Evolutionary conservation across 2,797 vertebrate genomes (phyloP).

Genomic region (Pelodytes ibericus): DNA sequence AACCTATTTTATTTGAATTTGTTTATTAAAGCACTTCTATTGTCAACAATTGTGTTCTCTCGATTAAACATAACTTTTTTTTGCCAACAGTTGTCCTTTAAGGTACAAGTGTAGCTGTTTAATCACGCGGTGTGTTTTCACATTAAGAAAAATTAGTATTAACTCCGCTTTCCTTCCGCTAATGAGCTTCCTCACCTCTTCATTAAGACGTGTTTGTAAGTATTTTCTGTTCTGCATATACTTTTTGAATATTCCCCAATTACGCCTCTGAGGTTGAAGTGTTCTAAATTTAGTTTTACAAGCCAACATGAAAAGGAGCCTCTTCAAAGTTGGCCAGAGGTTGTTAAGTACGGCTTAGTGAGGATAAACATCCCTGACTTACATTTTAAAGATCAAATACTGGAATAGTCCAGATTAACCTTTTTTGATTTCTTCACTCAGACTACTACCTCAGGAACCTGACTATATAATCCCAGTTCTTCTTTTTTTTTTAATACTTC

Average conservation of each 20-base stretch:
- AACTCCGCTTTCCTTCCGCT: background rate
- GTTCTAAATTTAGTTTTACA: constrained; percentile 40
- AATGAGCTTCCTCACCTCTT: background rate
- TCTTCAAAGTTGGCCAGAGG: constrained; percentile 30
- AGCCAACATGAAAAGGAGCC: constrained; percentile 35
- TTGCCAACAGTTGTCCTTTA: too few relatives aligned
- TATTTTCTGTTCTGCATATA: background rate
- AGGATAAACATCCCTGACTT: constrained; percentile 26
- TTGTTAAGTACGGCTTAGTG: constrained; percentile 35
- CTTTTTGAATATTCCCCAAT: background rate
- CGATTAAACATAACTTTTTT: too few relatives aligned
- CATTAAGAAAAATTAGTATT: background rate
- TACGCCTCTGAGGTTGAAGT: constrained; percentile 7
- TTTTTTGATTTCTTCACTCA: background rate
- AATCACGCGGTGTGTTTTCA: background rate
- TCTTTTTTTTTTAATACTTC: too few relatives aligned
- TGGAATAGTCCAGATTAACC: constrained; percentile 36
- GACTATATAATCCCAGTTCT: background rate
- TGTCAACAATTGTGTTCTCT: too few relatives aligned
- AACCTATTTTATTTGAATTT: too few relatives aligned
- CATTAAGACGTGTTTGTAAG: background rate
- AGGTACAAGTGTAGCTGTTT: too few relatives aligned
- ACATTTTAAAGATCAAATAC: constrained; percentile 47
- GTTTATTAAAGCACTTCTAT: too few relatives aligned
- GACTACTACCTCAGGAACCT: background rate